A percentile compares a stretch with the other conserved stretches of the same genome.
phyloP scores from a whole-genome alignment of 2,888 invertebrate genomes.

The Synanthedon vespiformis region DNA sequence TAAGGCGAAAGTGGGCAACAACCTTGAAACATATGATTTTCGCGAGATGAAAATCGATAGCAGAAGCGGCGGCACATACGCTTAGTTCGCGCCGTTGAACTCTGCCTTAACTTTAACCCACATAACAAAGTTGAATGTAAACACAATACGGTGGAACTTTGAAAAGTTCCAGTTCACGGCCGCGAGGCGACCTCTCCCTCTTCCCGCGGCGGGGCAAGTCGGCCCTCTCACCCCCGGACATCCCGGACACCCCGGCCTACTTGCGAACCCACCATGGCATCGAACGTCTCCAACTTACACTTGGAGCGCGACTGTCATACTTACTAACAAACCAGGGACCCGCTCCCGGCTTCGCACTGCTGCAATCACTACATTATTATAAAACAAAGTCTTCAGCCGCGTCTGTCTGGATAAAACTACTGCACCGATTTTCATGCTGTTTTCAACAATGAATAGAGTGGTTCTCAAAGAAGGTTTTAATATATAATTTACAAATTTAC shows the following conservation, averaged over 20 bases:
- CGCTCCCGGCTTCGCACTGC: too few species aligned
- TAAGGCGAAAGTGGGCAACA: conserved; percentile 7
- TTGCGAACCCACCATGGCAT: conserved; percentile 3
- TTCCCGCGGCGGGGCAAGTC: conserved; percentile 18
- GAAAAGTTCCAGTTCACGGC: conserved; percentile 67
- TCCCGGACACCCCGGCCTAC: conserved; percentile 11
- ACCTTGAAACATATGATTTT: conserved; percentile 65
- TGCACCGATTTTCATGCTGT: too few species aligned
- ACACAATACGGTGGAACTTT: conserved; percentile 69
- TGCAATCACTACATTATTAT: too few species aligned
- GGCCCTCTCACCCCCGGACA: conserved; percentile 11
- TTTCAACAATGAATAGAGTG: too few species aligned
- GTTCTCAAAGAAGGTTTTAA: too few species aligned
- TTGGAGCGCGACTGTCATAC: background rate
- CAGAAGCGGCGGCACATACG: conserved; percentile 48
- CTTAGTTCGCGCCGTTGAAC: conserved; percentile 50
- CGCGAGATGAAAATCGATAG: conserved; percentile 67
- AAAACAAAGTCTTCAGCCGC: too few species aligned
- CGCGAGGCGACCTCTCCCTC: conserved; percentile 14
- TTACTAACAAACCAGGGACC: too few species aligned
- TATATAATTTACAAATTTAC: too few species aligned
- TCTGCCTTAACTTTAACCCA: conserved; percentile 70
- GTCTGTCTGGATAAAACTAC: too few species aligned
- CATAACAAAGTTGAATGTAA: conserved; percentile 71
- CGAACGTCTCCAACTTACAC: conserved; percentile 5